Evolutionary conservation across 2,888 invertebrate species (phyloP).

Genomic region (Nymphalis urticae): DNA sequence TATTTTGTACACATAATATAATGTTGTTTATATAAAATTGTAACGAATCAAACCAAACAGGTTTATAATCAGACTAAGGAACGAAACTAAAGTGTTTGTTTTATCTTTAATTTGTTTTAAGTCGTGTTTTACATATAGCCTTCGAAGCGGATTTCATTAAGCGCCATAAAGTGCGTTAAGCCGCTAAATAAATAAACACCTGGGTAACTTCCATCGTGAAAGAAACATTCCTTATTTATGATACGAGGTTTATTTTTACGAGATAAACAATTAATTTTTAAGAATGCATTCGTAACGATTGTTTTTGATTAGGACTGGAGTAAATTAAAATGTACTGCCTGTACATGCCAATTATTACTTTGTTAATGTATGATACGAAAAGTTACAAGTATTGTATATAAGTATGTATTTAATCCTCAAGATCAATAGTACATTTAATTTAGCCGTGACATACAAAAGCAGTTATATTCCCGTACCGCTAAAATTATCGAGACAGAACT

Average conservation of each 20-base stretch:
- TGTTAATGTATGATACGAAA: not conserved
- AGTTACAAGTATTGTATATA: not conserved
- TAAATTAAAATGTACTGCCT: no score
- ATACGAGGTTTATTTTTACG: no score
- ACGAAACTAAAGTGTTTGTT: not conserved
- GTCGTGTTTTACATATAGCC: constrained; percentile 24
- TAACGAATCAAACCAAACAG: no score
- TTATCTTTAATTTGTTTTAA: constrained; percentile 1
- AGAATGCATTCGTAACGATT: no score
- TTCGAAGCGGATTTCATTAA: constrained; percentile 22
- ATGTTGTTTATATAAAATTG: no score
- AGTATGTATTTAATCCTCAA: not conserved
- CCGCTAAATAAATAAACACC: constrained; percentile 4
- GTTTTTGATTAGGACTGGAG: no score
- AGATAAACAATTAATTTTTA: no score
- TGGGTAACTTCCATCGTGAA: not conserved
- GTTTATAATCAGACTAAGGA: no score
- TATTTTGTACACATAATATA: no score
- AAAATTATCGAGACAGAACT: not conserved
- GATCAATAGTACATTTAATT: not conserved
- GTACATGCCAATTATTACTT: no score
- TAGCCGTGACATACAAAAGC: constrained; percentile 20
- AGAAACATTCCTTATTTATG: not conserved
- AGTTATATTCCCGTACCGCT: not conserved
- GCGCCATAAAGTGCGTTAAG: constrained; percentile 19